phyloP scores from a whole-genome alignment of 2,888 invertebrate species.

The Smittia sp. region DNA sequence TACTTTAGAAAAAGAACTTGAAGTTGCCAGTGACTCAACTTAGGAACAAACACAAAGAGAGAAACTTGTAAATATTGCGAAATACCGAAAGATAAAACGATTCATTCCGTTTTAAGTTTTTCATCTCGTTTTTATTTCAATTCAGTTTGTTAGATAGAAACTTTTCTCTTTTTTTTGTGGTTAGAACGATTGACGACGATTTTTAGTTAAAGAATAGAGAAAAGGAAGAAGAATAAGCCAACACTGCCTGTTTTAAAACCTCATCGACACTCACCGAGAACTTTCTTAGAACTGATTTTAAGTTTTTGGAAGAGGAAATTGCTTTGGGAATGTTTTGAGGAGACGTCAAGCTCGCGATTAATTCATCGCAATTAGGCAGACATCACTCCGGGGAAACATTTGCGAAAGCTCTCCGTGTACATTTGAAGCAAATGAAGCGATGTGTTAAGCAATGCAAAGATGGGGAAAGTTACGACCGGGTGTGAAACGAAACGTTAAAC shows the following conservation, averaged over 20 bases:
- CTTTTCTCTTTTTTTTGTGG: no score
- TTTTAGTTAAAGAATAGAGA: not conserved
- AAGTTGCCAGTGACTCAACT: not conserved
- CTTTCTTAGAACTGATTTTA: not conserved
- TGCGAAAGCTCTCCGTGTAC: not conserved
- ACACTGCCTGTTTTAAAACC: constrained; percentile 12
- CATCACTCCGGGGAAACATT: not conserved
- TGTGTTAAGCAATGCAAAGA: constrained; percentile 8
- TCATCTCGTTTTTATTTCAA: not conserved
- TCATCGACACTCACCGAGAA: not conserved
- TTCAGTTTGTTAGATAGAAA: not conserved
- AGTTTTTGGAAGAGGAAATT: not conserved
- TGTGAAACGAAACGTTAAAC: not conserved
- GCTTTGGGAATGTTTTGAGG: not conserved
- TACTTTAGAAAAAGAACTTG: not conserved
- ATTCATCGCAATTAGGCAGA: no score
- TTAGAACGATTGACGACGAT: not conserved
- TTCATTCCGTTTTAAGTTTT: constrained; percentile 33
- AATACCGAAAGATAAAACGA: constrained; percentile 20
- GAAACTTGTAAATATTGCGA: constrained; percentile 25
- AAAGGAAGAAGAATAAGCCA: not conserved
- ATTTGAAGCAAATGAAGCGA: not conserved
- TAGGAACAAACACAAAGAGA: not conserved
- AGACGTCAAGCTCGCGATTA: not conserved
- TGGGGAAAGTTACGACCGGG: not conserved